Evolutionary conservation across 2,113 vertebrate genomes (phyloP).

Genomic region (Hyaena hyaena): DNA sequence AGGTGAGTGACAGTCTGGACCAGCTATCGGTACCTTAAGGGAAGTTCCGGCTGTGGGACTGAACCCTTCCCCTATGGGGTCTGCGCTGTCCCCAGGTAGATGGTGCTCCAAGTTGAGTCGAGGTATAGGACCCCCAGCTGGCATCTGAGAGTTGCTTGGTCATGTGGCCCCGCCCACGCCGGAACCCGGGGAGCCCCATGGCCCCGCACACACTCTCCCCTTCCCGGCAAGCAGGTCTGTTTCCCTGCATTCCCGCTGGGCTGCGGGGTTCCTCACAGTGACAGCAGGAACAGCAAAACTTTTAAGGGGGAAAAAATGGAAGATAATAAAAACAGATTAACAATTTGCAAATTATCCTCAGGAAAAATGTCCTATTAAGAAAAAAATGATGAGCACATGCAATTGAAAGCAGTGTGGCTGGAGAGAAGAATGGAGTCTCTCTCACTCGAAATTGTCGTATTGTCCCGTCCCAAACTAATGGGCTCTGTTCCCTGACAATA

Average conservation of each 20-base stretch:
- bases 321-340: not conserved
- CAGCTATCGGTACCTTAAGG: fast-evolving
- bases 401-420: not conserved
- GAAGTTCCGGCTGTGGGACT: not conserved
- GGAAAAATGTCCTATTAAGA: slow-evolving; percentile 41
- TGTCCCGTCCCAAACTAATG: not conserved
- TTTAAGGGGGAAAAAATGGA: not conserved
- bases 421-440: not conserved
- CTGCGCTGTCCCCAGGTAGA: fast-evolving
- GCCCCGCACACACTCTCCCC: not conserved
- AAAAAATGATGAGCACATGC: not conserved
- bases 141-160: not conserved
- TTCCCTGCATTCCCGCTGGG: not conserved
- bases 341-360: slow-evolving; percentile 44
- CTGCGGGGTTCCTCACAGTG: not conserved
- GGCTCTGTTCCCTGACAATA: not conserved
- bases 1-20: no score
- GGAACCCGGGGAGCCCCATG: no score
- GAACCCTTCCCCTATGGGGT: no score
- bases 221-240: fast-evolving
- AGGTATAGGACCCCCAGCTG: fast-evolving
- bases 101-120: fast-evolving
- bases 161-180: no score
- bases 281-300: not conserved
- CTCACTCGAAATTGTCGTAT: not conserved